Evolutionary conservation across 1,140 invertebrate species (phyloP).

Genomic region (Cecropterus lyciades): DNA sequence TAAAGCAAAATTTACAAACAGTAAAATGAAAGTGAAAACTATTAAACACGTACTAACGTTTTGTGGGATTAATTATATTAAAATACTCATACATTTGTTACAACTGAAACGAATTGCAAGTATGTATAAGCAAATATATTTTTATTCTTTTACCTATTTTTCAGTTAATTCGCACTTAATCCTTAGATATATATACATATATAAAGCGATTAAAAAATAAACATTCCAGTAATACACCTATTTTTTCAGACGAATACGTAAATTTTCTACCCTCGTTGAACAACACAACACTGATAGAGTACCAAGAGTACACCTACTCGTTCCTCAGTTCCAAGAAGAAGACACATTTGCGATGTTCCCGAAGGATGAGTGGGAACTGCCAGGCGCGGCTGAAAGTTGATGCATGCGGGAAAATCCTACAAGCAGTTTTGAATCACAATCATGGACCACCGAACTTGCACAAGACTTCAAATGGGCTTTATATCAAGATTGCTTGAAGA

Average conservation of each 20-base stretch:
- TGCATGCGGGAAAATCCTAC: slow-evolving; percentile 8
- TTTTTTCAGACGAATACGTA: slow-evolving; percentile 11
- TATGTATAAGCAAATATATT: too few relatives aligned
- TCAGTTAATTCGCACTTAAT: too few relatives aligned
- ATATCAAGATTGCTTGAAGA: background rate
- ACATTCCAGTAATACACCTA: background rate
- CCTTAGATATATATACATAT: too few relatives aligned
- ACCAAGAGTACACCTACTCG: slow-evolving; percentile 30
- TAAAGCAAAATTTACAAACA: too few relatives aligned
- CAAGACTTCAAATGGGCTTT: slow-evolving; percentile 28
- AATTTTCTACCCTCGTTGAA: slow-evolving; percentile 16
- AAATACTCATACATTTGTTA: too few relatives aligned
- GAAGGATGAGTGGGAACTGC: slow-evolving; percentile 28
- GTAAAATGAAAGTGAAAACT: too few relatives aligned
- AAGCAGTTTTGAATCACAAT: slow-evolving; percentile 23
- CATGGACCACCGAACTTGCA: slow-evolving; percentile 40
- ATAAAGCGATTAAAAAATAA: too few relatives aligned
- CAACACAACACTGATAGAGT: slow-evolving; percentile 24
- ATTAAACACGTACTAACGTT: too few relatives aligned
- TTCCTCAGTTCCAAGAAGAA: slow-evolving; percentile 25
- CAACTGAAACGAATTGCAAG: too few relatives aligned
- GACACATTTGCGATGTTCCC: slow-evolving; percentile 36
- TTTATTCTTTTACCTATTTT: too few relatives aligned
- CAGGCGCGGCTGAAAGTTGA: slow-evolving; percentile 26
- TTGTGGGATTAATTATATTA: too few relatives aligned